Conservation (phyloP, 2,113 vertebrate genomes). For the Falcunculus frontatus region DNA sequence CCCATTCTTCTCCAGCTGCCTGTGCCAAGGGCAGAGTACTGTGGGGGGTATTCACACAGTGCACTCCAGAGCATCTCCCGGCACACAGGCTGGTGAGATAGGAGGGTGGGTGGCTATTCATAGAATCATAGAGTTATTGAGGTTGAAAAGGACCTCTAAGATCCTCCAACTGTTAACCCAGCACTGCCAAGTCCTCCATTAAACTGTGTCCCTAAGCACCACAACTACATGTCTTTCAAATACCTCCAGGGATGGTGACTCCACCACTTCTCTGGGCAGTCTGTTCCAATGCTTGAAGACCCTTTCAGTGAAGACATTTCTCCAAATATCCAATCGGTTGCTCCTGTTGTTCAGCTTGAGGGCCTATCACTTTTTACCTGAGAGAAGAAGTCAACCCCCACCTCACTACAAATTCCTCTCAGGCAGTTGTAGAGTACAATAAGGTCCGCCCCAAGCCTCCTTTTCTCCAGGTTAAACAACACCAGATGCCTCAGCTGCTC, state of each 20-base stretch:
- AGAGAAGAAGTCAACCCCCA: not conserved
- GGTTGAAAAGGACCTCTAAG: not conserved
- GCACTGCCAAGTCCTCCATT: not conserved
- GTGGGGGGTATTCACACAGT: not conserved
- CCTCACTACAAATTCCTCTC: not conserved
- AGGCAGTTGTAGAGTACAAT: not conserved
- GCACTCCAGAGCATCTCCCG: not conserved
- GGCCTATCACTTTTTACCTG: not conserved
- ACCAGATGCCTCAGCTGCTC: not conserved
- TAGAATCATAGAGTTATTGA: not conserved
- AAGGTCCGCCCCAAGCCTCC: not conserved
- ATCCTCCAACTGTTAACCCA: not conserved
- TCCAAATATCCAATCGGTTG: not conserved
- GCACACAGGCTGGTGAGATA: fast-evolving
- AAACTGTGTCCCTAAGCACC: not conserved
- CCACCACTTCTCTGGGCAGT: not conserved
- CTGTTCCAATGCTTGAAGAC: not conserved
- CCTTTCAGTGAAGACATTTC: not conserved
- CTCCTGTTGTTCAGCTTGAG: not conserved
- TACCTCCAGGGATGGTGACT: not conserved
- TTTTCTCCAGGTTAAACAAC: not conserved
- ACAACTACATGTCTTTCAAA: not conserved
- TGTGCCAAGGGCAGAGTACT: conserved; percentile 23
- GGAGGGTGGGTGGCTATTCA: not conserved
- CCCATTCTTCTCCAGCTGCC: conserved; percentile 31